Evolutionary conservation across 2,113 vertebrate genomes (phyloP).

Genomic region (Hipposideros armiger): DNA sequence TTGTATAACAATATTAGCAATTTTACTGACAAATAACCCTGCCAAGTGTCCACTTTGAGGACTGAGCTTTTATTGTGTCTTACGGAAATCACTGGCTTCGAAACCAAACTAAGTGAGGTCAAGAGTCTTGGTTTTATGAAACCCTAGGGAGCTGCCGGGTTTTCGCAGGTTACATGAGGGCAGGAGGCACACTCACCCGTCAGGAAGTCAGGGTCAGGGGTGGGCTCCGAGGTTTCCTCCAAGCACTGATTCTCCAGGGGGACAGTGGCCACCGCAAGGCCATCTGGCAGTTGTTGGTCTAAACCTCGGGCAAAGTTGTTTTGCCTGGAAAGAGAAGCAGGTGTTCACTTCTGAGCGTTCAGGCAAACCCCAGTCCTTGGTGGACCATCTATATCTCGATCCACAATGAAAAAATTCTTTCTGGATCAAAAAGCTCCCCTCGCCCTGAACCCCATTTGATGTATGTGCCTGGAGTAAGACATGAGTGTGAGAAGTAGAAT

Average conservation of each 20-base stretch:
- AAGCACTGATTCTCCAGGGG: conserved; percentile 97
- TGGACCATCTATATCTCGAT: not conserved
- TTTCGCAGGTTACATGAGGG: not conserved
- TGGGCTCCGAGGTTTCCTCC: conserved; percentile 96
- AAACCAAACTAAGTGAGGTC: not conserved
- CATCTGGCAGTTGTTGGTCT: conserved; percentile 97
- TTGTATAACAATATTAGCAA: conserved; percentile 24
- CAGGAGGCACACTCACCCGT: conserved; percentile 90
- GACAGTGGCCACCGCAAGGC: conserved; percentile 95
- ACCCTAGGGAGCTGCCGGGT: not conserved
- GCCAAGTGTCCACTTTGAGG: conserved; percentile 1
- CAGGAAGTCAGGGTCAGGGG: conserved; percentile 96
- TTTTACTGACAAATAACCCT: conserved; percentile 51
- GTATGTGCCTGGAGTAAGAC: not conserved
- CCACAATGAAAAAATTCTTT: not conserved
- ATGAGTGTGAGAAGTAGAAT: not conserved
- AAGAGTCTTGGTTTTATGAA: not conserved
- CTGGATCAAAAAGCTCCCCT: not conserved
- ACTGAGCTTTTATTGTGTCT: not conserved
- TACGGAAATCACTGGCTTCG: not conserved
- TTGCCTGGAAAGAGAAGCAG: conserved; percentile 89
- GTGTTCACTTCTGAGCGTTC: conserved; percentile 20
- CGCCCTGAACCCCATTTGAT: not conserved
- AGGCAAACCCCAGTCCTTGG: not conserved
- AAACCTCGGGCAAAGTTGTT: conserved; percentile 98